These are phyloP conservation scores for Penaeus vannamei DNA, from an alignment of 1,140 invertebrate genomes.

Conservation along the genomic window DNA sequence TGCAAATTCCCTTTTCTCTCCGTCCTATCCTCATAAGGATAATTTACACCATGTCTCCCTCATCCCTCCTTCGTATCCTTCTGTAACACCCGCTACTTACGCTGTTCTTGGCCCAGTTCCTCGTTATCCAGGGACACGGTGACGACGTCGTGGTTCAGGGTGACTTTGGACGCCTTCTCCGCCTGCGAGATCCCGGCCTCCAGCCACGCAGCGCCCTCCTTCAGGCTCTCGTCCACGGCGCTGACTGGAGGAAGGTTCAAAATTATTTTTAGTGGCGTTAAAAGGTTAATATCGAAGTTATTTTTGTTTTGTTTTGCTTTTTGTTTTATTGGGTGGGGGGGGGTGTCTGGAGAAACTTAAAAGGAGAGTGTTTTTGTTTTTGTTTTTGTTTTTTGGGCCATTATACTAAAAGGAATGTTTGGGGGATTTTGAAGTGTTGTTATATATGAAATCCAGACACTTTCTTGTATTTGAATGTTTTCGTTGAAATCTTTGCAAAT, in stretches of 20 bases:
- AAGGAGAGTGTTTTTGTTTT: too few species aligned
- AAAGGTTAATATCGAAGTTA: neutral
- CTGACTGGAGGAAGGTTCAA: conserved; percentile 42
- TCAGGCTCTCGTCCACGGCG: conserved; percentile 57
- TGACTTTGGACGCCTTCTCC: neutral
- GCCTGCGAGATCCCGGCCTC: conserved; percentile 41
- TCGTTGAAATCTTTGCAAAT: too few species aligned
- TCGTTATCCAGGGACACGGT: conserved; percentile 58
- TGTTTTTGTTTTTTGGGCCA: too few species aligned
- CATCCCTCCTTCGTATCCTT: neutral
- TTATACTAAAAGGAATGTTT: too few species aligned
- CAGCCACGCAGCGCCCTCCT: conserved; percentile 56
- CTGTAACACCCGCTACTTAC: conserved; percentile 30
- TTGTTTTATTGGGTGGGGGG: too few species aligned
- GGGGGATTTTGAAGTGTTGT: too few species aligned
- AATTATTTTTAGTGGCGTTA: neutral
- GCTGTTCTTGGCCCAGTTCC: conserved; percentile 44
- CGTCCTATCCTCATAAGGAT: too few species aligned
- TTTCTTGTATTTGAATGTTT: too few species aligned
- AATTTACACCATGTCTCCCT: too few species aligned
- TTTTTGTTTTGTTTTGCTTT: neutral
- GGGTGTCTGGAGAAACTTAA: too few species aligned
- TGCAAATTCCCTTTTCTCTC: too few species aligned
- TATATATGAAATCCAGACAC: too few species aligned
- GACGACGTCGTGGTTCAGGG: conserved; percentile 40